Evolutionary conservation across 2,797 vertebrate genomes (phyloP), one percentile per base, ranked within the genome.

Genomic region (Lepilemur ruficaudatus): DNA sequence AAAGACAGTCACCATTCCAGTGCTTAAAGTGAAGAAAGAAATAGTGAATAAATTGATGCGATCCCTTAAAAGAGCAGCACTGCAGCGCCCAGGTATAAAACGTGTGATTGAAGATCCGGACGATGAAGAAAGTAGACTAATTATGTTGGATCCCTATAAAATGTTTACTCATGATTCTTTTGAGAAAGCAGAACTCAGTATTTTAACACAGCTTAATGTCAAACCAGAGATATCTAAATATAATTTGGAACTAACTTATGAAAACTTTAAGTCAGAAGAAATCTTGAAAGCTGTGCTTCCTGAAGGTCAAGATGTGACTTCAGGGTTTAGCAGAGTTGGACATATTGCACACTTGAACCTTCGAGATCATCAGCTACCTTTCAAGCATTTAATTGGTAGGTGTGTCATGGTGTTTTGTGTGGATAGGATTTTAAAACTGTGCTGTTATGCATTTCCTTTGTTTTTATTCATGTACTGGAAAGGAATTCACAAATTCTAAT

Each of bases 301-400:
- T 1, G 98, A 98, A 95, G 99, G 99, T 18, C 99, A 99, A 70
- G 99, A 99, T 2, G 99, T 99, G 97, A 99, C 99, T 25, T 99
- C 99, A 2, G 99, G 98, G 0, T 99, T 99, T 97, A 99, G 99
- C 98, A 98, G 99, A 32, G 98, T 99, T 76, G 99, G 99, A 92
- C 99, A 99, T 98, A 99, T 99, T 8, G 99, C 99, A 86, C 99
- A 99, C 93, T 94, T 99, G 98, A 99, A 99, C 86, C 99, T 99
- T 93, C 98, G 99, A 97, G 99, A 99, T 46, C 99, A 99, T 98
- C 99, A 99, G 96, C 99, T 99, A 20, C 98, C 99, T 0, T 99
- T 99, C 98, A 99, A 98, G 97, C 99, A 99, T 90, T 98, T 99
- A 97, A 99, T 99, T 88, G 99, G 99, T 99, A 98, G 98, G 99